phyloP scores from a whole-genome alignment of 92 coral and sea anemone species.

The Bergia puertoricense region DNA sequence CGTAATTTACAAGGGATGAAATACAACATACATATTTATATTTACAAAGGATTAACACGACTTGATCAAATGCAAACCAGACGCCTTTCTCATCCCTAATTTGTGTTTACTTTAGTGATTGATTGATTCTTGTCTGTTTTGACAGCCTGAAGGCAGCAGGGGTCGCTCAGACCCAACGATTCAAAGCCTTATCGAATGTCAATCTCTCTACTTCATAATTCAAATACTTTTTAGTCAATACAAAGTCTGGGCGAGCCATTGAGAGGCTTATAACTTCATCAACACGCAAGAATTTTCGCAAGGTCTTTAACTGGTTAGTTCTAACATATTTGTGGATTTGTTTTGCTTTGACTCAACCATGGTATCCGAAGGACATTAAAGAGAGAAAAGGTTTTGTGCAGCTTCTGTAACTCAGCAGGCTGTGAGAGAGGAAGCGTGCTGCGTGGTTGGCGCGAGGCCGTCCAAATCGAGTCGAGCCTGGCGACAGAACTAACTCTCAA shows the following conservation, averaged over 20 bases:
- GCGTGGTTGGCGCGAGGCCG: neutral
- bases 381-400: constrained; percentile 4
- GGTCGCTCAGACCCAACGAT: constrained; percentile 2
- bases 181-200: constrained; percentile 30
- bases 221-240: constrained; percentile 26
- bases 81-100: constrained; percentile 28
- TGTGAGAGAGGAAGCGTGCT: neutral
- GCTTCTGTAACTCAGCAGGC: constrained; percentile 22
- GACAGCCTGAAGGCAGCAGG: constrained; percentile 35
- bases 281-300: constrained; percentile 13
- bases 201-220: constrained; percentile 41
- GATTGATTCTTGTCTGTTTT: constrained; percentile 33
- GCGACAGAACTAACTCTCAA: neutral
- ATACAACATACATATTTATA: neutral
- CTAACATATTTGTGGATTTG: neutral
- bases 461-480: neutral
- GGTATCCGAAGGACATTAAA: constrained; percentile 24
- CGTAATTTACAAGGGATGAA: neutral
- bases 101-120: constrained; percentile 22
- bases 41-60: constrained; percentile 14
- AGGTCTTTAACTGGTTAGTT: neutral
- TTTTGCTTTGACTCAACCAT: neutral
- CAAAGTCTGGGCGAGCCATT: constrained; percentile 31
- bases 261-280: neutral
- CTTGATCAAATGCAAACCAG: constrained; percentile 21